Base-by-base conservation (phyloP, 2,888 invertebrate genomes). In the Eristalis arbustorum region DNA sequence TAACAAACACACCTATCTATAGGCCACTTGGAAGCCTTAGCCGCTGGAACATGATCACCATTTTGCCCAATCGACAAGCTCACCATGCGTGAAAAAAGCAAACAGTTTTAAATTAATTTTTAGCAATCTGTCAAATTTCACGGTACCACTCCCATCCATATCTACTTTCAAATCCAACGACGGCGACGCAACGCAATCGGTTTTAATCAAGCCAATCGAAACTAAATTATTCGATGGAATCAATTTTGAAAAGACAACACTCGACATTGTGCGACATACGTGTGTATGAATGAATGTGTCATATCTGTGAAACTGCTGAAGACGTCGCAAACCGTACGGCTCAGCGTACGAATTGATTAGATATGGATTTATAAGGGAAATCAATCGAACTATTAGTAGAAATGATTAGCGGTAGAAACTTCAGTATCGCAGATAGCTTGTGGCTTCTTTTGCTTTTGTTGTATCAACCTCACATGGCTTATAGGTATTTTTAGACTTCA, bases 331-430 rank as follows among this genome's bases (percentile, higher is more conserved):
- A 66, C 25, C 61, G 66, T n/a, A 67, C 66, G 62, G 62, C 37
- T 71, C 42, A 64, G 40, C 40, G 57, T 82, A 72, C 31, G 57
- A 42, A 13, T 59, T 78, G 78, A 83, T 83, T 49, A 73, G 40
- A 83, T 59, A 63, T 73, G 68, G 78, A 34, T 73, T 64, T 57
- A 37, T 67, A 49, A 40, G 61, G 56, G 59, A 42, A 76, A 67
- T 61, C 66, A 71, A 61, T 71, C n/a, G 22, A 66, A n/a, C 71
- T 81, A 10, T 71, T 63, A 61, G 37, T 42, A 18, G 22, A 56
- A 67, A 62, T 82, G 77, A 77, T 72, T 68, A 73, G 68, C 64
- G 18, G 72, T 82, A 82, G 64, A 75, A 64, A 64, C 49, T 25
- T 57, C 42, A 62, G 18, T 25, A 73, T 64, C 37, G 37, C 57